A percentile compares a stretch with the other conserved stretches of the same genome.
Evolutionary conservation across 2,113 vertebrate species (phyloP).

Genomic region (Symphodus melops): DNA sequence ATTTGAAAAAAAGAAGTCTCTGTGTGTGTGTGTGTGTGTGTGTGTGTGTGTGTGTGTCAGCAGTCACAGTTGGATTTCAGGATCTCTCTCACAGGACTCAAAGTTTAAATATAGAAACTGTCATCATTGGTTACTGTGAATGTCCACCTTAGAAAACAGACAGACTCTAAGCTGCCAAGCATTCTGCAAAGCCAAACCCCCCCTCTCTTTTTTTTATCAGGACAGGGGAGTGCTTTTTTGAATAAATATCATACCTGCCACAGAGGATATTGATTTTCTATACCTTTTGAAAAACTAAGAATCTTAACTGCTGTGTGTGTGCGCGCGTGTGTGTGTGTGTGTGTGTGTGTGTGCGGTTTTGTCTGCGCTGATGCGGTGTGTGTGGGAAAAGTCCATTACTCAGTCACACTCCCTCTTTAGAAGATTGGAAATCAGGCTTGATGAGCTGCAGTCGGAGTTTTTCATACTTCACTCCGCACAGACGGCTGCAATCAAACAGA

Average conservation of each 20-base stretch:
- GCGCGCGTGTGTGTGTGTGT: too few species aligned
- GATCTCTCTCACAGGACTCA: constrained; percentile 56
- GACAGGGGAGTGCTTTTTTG: constrained; percentile 45
- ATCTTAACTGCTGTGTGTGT: constrained; percentile 36
- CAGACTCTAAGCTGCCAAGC: constrained; percentile 61
- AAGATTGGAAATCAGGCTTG: constrained; percentile 41
- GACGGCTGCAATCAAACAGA: constrained; percentile 31
- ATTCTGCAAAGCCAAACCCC: constrained; percentile 49
- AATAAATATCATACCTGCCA: constrained; percentile 62
- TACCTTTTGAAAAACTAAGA: constrained; percentile 45
- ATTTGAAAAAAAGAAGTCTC: constrained; percentile 24
- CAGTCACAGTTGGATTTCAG: constrained; percentile 55
- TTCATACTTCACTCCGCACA: constrained; percentile 13
- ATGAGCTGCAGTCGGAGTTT: constrained; percentile 29
- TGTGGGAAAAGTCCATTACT: constrained; percentile 54
- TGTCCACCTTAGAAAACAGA: constrained; percentile 63
- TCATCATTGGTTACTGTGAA: constrained; percentile 67
- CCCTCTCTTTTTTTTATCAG: constrained; percentile 32
- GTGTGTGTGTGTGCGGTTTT: too few species aligned
- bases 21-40: too few species aligned
- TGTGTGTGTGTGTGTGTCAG: too few species aligned
- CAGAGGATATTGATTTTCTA: constrained; percentile 53
- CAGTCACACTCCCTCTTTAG: constrained; percentile 12
- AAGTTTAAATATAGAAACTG: constrained; percentile 72
- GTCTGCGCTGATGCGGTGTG: constrained; percentile 13